Evolutionary conservation across 2,888 invertebrate genomes (phyloP), one percentile per base, ranked within the genome.

Genomic region (Oeneis ivallda): DNA sequence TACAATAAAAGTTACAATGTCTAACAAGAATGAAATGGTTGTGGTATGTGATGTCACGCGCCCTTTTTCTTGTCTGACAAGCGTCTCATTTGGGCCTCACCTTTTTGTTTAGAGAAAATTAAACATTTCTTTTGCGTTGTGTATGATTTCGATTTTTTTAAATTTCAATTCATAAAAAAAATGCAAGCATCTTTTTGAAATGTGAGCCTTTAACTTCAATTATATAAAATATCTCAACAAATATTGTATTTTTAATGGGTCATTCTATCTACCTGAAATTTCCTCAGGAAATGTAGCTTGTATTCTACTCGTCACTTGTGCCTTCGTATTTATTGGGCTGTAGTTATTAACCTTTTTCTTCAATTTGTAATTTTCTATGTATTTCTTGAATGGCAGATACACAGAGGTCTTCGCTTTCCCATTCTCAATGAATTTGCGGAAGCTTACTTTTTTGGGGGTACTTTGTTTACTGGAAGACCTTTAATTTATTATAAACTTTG

Each of bases 371-470:
- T 82, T 90, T 69, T 91, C 86, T 56, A 89, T 86, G 67, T 87
- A 86, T 68, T 89, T 90, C 67, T 84, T 93, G 76, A 95, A 95
- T 11, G 95, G 95, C 92, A 95, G 93, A 75, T 95, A 95, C 67
- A 92, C 93, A 10, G 92, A 89, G 13, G 89, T 90, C 76, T 90
- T 87, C 11, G 85, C 86, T 69, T 86, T 85, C 34, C 85, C 86
- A 72, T 89, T 92, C 73, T 93, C 91, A 70, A 92, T 85, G 62
- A 91, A 81, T 72, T 87, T 89, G 4, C 87, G 82, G 68, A 92
- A 91, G 74, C 89, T 92, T 5, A 90, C 91, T 72, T 86, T 89
- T 69, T 90, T 91, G 8, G 92, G 92, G 47, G 91, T 91, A 71
- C 91, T 91, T 74, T 92, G 90, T 70, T 86, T 83, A 71, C 87